Evolutionary conservation across 2,113 vertebrate genomes (phyloP).

Genomic region (Microtus montanus): DNA sequence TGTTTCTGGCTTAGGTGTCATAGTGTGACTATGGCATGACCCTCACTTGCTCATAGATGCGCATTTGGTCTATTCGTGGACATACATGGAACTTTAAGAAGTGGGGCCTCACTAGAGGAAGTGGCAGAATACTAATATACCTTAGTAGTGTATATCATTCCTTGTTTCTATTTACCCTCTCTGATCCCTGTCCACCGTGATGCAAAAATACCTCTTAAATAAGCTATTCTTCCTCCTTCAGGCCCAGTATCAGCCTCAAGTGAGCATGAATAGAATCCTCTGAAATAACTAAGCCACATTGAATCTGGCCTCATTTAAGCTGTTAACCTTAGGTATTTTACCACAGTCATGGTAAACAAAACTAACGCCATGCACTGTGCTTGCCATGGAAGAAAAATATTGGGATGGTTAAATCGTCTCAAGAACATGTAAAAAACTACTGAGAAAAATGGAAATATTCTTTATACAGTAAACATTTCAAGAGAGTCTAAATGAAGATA

Average conservation of each 20-base stretch:
- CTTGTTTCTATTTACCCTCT: background rate
- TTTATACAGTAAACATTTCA: background rate
- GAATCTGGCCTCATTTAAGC: background rate
- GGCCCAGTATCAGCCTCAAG: background rate
- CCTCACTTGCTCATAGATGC: too few species aligned
- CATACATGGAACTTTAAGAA: background rate
- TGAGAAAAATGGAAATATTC: background rate
- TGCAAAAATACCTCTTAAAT: background rate
- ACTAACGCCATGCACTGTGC: background rate
- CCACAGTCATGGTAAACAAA: background rate
- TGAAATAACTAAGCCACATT: background rate
- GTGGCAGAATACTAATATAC: too few species aligned
- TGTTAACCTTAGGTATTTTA: background rate
- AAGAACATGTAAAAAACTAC: background rate
- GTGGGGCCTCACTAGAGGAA: background rate
- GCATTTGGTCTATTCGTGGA: too few species aligned
- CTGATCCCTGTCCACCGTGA: background rate
- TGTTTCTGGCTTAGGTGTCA: background rate
- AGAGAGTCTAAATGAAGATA: background rate
- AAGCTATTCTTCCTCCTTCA: background rate
- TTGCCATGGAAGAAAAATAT: background rate
- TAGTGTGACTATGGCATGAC: background rate
- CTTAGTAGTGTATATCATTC: background rate
- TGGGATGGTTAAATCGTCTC: background rate
- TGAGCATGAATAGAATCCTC: background rate